Conservation (phyloP, 2,888 invertebrate species). For the Agrenia bidenticulata region DNA sequence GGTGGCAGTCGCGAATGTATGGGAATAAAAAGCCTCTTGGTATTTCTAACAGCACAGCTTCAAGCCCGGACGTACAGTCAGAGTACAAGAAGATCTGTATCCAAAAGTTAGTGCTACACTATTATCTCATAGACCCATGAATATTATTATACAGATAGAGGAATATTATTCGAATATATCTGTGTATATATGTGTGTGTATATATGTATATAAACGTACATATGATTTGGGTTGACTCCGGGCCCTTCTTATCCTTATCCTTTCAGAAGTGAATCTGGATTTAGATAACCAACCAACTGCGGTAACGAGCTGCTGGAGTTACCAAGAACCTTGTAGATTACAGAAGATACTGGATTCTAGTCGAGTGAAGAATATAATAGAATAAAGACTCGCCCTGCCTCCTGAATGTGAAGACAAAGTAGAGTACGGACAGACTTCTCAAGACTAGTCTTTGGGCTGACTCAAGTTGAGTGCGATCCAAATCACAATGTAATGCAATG, state of each 20-base stretch:
- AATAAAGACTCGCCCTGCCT: background rate
- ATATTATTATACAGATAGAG: constrained; percentile 15
- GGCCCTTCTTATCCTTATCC: constrained; percentile 6
- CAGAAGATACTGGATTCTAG: constrained; percentile 2
- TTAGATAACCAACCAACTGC: constrained; percentile 10
- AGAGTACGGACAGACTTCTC: constrained; percentile 10
- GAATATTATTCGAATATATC: background rate
- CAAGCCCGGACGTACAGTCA: background rate
- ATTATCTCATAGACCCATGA: constrained; percentile 20
- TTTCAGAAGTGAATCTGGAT: background rate
- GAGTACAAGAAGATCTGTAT: constrained; percentile 9
- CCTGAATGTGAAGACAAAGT: constrained; percentile 14
- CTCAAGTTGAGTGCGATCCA: constrained; percentile 45
- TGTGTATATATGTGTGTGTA: background rate
- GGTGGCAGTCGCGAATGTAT: background rate
- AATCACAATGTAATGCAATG: constrained; percentile 47
- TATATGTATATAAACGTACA: constrained; percentile 1
- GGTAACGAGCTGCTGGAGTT: constrained; percentile 5
- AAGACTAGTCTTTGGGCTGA: constrained; percentile 19
- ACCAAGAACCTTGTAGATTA: background rate
- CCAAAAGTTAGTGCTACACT: background rate
- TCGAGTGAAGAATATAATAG: background rate
- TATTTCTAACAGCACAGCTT: background rate
- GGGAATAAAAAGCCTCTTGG: constrained; percentile 3
- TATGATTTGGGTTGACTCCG: constrained; percentile 5